A percentile compares a stretch with the other conserved stretches of the same genome.
Conservation (phyloP, 2,797 vertebrate species). For the Ambastaia sidthimunki region DNA sequence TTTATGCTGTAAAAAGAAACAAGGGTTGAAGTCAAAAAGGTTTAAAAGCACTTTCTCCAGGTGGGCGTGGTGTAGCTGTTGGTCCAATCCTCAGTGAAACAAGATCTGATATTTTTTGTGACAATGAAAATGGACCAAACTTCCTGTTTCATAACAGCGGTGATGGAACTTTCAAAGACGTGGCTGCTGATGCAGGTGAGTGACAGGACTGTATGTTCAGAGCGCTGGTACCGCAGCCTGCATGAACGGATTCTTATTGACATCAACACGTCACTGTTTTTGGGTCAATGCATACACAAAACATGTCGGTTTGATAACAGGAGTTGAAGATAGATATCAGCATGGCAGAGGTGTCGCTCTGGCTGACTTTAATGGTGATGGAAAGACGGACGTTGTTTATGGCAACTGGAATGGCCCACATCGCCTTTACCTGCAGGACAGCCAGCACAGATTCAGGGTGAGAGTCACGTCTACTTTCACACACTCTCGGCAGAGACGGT, state of each 20-base stretch:
- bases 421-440: slow-evolving; percentile 88
- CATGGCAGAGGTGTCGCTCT: slow-evolving; percentile 91
- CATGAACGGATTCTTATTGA: not conserved
- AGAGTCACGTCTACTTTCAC: slow-evolving; percentile 51
- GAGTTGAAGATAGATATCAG: slow-evolving; percentile 85
- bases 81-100: slow-evolving; percentile 88
- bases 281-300: not conserved
- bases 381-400: slow-evolving; percentile 91
- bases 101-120: slow-evolving; percentile 91
- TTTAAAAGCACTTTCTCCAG: no score
- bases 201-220: not conserved
- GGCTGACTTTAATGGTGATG: slow-evolving; percentile 92
- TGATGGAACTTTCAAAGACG: slow-evolving; percentile 85
- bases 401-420: slow-evolving; percentile 97
- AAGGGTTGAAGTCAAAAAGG: no score
- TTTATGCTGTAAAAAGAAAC: no score
- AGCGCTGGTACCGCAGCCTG: not conserved
- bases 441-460: slow-evolving; percentile 84
- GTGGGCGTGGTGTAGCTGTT: slow-evolving; percentile 90
- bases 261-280: not conserved
- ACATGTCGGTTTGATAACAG: slow-evolving; percentile 64
- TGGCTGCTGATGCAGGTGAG: slow-evolving; percentile 83
- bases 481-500: no score
- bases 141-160: slow-evolving; percentile 93
- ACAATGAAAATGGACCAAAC: slow-evolving; percentile 93